These are phyloP conservation scores for Hirtodrosophila histrioides DNA, from an alignment of 2,888 invertebrate genomes.

Conservation along the genomic window DNA sequence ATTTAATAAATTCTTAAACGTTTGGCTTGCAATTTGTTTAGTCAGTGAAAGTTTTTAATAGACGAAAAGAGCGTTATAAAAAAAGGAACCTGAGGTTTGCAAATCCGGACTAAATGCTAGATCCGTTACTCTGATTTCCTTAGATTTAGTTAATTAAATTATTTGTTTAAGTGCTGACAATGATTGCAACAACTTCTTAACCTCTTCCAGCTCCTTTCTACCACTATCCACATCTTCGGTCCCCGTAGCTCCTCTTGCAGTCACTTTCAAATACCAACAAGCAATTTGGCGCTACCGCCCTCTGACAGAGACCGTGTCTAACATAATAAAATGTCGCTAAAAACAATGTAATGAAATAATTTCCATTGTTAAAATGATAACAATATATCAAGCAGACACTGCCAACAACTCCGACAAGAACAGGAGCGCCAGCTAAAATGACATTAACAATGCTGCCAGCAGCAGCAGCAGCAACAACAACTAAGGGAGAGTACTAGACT, in stretches of 20 bases:
- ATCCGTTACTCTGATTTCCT: too few species aligned
- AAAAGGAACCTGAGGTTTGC: too few species aligned
- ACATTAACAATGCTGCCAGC: slow-evolving; percentile 61
- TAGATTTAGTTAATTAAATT: too few species aligned
- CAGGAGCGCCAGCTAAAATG: slow-evolving; percentile 47
- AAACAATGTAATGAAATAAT: slow-evolving; percentile 83
- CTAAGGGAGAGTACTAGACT: too few species aligned
- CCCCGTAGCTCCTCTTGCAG: neutral
- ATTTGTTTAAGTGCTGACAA: too few species aligned
- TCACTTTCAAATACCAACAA: slow-evolving; percentile 11
- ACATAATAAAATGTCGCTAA: slow-evolving; percentile 69
- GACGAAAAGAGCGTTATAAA: slow-evolving; percentile 1
- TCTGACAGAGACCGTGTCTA: slow-evolving; percentile 50
- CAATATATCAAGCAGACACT: slow-evolving; percentile 82
- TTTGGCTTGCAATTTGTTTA: slow-evolving; percentile 48
- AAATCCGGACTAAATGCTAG: too few species aligned
- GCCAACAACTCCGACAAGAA: slow-evolving; percentile 49
- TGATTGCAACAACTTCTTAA: too few species aligned
- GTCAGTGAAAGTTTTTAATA: slow-evolving; percentile 66
- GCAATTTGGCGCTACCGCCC: slow-evolving; percentile 17
- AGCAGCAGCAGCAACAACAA: slow-evolving; percentile 39
- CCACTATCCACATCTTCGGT: too few species aligned
- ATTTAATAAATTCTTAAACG: slow-evolving; percentile 46
- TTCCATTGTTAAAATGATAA: slow-evolving; percentile 82
- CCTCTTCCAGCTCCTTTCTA: too few species aligned